A percentile compares a stretch with the other conserved stretches of the same genome.
phyloP scores from a whole-genome alignment of 1,140 invertebrate species.

The Odontomachus brunneus region DNA sequence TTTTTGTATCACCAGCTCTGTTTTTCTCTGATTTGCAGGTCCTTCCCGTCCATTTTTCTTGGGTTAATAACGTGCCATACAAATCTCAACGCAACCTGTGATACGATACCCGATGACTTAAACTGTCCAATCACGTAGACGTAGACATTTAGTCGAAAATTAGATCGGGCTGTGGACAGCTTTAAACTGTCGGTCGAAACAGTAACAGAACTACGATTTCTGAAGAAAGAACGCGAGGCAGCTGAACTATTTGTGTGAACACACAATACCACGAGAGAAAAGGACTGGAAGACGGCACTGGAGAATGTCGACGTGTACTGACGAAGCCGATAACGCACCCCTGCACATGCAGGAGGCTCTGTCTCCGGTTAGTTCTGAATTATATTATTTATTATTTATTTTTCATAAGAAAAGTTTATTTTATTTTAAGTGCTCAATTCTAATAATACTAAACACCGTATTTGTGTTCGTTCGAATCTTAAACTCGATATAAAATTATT shows the following conservation, averaged over 20 bases:
- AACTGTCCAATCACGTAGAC: conserved; percentile 71
- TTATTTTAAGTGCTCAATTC: too few relatives aligned
- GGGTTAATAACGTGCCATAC: conserved; percentile 81
- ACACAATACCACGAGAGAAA: conserved; percentile 63
- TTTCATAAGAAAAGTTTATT: too few relatives aligned
- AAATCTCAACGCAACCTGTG: conserved; percentile 80
- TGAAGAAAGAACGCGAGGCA: background rate
- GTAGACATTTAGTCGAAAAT: conserved; percentile 62
- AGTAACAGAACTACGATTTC: conserved; percentile 14
- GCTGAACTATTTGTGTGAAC: too few relatives aligned
- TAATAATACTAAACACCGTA: too few relatives aligned
- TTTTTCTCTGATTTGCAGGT: conserved; percentile 45
- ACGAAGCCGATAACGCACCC: conserved; percentile 82
- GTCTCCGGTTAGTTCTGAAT: conserved; percentile 81
- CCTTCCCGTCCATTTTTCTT: conserved; percentile 20
- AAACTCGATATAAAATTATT: too few relatives aligned
- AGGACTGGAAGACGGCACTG: conserved; percentile 69
- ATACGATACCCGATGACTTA: conserved; percentile 76
- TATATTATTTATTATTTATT: background rate
- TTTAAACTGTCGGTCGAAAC: background rate
- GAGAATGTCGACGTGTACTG: conserved; percentile 85
- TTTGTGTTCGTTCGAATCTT: too few relatives aligned
- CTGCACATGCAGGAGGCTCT: conserved; percentile 84
- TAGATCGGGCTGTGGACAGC: conserved; percentile 9
- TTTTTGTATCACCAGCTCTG: background rate